Evolutionary conservation across 1,140 invertebrate species (phyloP), one percentile per base, ranked within the genome.

Genomic region (Pseudachorutes palmiensis): DNA sequence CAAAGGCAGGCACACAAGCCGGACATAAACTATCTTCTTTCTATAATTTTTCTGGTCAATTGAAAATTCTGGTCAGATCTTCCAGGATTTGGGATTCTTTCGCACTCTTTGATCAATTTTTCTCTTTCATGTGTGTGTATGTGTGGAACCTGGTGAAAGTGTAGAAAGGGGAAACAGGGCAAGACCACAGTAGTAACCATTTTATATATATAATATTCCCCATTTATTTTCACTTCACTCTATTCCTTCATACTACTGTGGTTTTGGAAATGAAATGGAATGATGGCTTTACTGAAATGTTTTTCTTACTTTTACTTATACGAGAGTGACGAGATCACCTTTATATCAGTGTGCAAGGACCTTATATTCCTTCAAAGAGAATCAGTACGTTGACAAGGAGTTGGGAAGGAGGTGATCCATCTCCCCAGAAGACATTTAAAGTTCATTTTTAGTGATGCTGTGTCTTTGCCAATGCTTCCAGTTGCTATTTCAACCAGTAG

Each of bases 21-120:
- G 36, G 51, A 55, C 51, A 24, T 16, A 55, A 55, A 55, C 24
- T 12, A 55, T 55, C 36, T 12, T 55, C 51, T 26, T 24, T 55
- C 51, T 24, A 55, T 55, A 55, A 55, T 55, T 55, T 22, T 24
- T 55, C 51, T 55, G 51, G 51, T 55, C 51, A 55, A 55, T 55
- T 55, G 51, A 55, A 55, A 55, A 55, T 55, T 55, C 51, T 55
- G 51, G 51, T 55, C 51, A 55, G 51, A 55, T 55, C 51, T 55
- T 55, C 24, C 24, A 12, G 12, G 51, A 55, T 55, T 55, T 55
- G 24, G 51, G 51, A 55, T 55, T 55, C 24, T 26, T 55, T 55
- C 24, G 24, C 51, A 55, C 51, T 12, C 51, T 55, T 55, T 12
- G 51, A 55, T 55, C 51, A 12, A 55, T 55, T 55, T 55, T 55